Evolutionary conservation across 1,140 invertebrate genomes (phyloP), one percentile per base, ranked within the genome.

Genomic region (Papilio xuthus): DNA sequence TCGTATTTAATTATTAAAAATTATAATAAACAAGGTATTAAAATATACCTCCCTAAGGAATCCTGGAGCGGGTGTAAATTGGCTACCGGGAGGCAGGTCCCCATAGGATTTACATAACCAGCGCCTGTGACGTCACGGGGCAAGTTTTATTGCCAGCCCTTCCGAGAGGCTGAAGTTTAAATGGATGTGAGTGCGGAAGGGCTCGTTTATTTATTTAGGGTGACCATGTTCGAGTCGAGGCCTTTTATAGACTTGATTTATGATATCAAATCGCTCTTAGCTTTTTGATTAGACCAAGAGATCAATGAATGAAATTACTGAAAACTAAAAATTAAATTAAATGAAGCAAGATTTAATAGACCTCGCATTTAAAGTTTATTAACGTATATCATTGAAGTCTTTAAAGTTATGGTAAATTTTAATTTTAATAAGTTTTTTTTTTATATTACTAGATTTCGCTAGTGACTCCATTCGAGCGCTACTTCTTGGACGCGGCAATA

Each of bases 131-230:
- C 71, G 71, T 73, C 71, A 73, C 41, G n/a, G 42, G 37, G n/a
- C 42, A 42, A 73, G 71, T 73, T 73, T 41, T 73, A 73, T 73
- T 44, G 71, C 71, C 37, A 73, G 71, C 71, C 71, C 71, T 73
- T 73, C 71, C 71, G 41, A 73, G 41, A 42, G 71, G 9, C 71
- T 73, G 41, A 73, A 73, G 71, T 73, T 73, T 73, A 73, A 73
- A 73, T 73, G 41, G 71, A 73, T 73, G 71, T 28, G 42, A 73
- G 42, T 44, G 42, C 70, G 70, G 70, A 72, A 72, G 69, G 69
- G 42, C 70, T 42, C 70, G 41, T 72, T 72, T 72, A 72, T 72
- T 72, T 44, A 42, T 44, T 20, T 44, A 47, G 20, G 9, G 70
- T 47, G 70, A 72, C 70, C 41, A 72, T 9, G 60, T 28, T 13